Base-by-base conservation (phyloP, 2,888 invertebrate genomes). In the Choristoneura rosaceana region DNA sequence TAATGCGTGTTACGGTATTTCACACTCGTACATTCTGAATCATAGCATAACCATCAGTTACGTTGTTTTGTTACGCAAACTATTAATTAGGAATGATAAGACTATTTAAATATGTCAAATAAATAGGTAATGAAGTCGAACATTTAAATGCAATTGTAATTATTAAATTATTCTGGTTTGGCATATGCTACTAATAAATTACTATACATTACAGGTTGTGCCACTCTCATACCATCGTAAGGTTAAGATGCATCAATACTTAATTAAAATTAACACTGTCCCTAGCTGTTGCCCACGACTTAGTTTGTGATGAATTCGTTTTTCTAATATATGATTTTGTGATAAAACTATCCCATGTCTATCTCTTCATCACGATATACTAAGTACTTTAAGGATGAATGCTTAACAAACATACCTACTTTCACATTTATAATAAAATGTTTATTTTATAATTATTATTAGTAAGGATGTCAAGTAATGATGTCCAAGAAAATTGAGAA, bases 1-100 rank as follows among this genome's bases (percentile, higher is more conserved):
- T 69, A 64, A 69, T 73, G 59, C 43, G 69, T 59, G 63, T 67
- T 58, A 68, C 71, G 71, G 67, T 71, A 71, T 68, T 68, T 63
- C 41, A 50, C 58, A 71, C 25, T 10, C 60, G 52, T 10, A 52
- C 61, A 25, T 12, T 9, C 43, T 38, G 38, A 38, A 38, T 38
- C 38, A 38, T 38, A 38, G 38, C 38, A 38, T 38, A 38, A 38
- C 38, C 38, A 38, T 38, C 38, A 38, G 3, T 43, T 69, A 65
- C 62, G 69, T 65, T 71, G 61, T 55, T 59, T 33, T 33, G 41
- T 70, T 70, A 59, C 41, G 70, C 61, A 71, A 74, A 61, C 47
- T 50, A 61, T 52, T 69, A 43, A 10, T 43, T 43, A 1, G 2
- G 9, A 10, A 10, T 43, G 14, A 5, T n/a, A 47, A n/a, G 47